Conservation (phyloP, 2,113 vertebrate species). For the Tor tambroides region DNA sequence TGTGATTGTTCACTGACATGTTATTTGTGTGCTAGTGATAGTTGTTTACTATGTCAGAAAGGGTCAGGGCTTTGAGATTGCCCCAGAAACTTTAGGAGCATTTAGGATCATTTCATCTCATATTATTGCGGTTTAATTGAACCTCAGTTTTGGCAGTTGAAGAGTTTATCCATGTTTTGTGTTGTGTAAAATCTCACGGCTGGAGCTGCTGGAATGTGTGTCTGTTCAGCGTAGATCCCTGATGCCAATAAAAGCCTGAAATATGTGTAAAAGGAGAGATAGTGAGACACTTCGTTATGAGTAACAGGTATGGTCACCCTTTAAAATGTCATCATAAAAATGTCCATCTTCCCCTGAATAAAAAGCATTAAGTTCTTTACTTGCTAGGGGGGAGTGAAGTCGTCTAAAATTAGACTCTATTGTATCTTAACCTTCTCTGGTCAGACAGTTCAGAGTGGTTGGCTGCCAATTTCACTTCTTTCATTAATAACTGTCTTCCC, state of each 20-base stretch:
- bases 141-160: not conserved
- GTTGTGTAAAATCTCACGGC: not conserved
- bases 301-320: constrained; percentile 38
- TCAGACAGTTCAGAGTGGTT: constrained; percentile 52
- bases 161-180: not conserved
- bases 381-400: constrained; percentile 34
- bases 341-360: constrained; percentile 43
- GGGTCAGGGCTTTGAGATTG: not conserved
- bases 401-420: constrained; percentile 51
- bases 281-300: constrained; percentile 25
- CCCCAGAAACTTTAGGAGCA: not conserved
- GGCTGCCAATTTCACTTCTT: constrained; percentile 55
- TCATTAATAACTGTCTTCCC: constrained; percentile 56
- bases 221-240: not conserved
- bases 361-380: constrained; percentile 39
- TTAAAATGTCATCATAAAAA: constrained; percentile 52
- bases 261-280: constrained; percentile 9
- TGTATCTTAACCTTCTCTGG: constrained; percentile 49
- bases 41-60: not conserved
- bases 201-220: not conserved
- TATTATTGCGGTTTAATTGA: not conserved
- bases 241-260: constrained; percentile 15
- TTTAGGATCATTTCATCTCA: not conserved
- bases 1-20: not conserved
- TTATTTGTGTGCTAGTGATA: not conserved